Evolutionary conservation across 2,797 vertebrate species (phyloP).

Genomic region (Anabacerthia variegaticeps): DNA sequence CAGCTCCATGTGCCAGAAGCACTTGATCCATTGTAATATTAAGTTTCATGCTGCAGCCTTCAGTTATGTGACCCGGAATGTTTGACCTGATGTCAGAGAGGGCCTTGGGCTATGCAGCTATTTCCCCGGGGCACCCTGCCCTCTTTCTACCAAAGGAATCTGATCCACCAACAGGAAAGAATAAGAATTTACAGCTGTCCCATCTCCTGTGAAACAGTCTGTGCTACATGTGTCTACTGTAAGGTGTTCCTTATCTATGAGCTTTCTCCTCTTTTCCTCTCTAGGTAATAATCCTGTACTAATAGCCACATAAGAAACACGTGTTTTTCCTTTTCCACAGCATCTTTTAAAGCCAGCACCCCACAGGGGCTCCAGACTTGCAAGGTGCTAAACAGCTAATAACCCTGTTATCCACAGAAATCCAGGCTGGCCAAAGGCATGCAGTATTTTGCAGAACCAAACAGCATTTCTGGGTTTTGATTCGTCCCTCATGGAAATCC

Average conservation of each 20-base stretch:
- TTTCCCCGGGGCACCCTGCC: slow-evolving; percentile 54
- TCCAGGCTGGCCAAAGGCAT: neutral
- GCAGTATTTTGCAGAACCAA: neutral
- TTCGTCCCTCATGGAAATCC: neutral
- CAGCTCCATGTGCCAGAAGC: slow-evolving; percentile 48
- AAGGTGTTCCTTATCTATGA: neutral
- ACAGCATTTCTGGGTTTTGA: neutral
- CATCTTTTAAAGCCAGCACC: neutral
- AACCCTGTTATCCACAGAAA: neutral
- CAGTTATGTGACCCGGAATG: slow-evolving; percentile 66
- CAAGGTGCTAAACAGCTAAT: neutral
- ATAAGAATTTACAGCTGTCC: slow-evolving; percentile 75
- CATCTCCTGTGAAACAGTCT: slow-evolving; percentile 8
- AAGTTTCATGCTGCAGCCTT: slow-evolving; percentile 62
- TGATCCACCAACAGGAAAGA: slow-evolving; percentile 64
- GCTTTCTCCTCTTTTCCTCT: neutral
- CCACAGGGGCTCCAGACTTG: neutral
- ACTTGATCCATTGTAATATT: slow-evolving; percentile 54
- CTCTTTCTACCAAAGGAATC: slow-evolving; percentile 58
- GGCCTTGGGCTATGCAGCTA: slow-evolving; percentile 29
- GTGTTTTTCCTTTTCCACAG: neutral
- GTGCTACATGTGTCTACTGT: neutral
- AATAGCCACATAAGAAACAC: neutral
- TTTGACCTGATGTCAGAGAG: slow-evolving; percentile 64
- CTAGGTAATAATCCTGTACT: neutral